Base-by-base conservation (phyloP, 2,113 vertebrate species). In the Aviceda subcristata region DNA sequence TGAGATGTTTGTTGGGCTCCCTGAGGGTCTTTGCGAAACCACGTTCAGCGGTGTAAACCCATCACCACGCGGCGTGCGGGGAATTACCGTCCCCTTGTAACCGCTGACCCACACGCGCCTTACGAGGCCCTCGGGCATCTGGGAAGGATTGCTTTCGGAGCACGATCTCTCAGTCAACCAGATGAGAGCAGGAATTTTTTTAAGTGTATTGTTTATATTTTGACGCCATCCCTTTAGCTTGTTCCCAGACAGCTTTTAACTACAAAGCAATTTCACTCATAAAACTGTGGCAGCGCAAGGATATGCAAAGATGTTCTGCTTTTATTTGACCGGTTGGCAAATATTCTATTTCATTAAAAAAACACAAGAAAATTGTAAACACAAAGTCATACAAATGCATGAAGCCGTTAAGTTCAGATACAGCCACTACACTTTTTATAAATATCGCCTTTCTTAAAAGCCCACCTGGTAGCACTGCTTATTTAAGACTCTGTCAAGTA, bases 401-500 rank as follows among this genome's bases (percentile, higher is more conserved):
- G 1, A 34, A 64, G 72, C 55, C 3, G 3, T 56, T 56, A 16
- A 34, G 45, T 24, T 72, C 88, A 74, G 77, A 59, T 45, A 64
- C 41, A 74, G 85, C 46, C 89, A 38, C 50, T n/a, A 55, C 39
- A 29, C 36, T 39, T 71, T 9, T 29, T 11, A 73, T 34, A 94
- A 96, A 93, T 68, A 78, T 24, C 9, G 2, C 56, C 82, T 36
- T 94, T 89, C 87, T 92, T 78, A 78, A 82, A 91, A 82, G 83
- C 90, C 88, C 94, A 82, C 83, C 90, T 91, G 94, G 96, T 90
- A 96, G 86, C 80, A 23, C 14, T 92, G 96, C 88, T 96, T 72
- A 80, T 66, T 90, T 84, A 85, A 66, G 18, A 6, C 73, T 74
- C 85, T 85, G 80, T 50, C 83, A 92, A 74, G 66, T 16, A 88